Conservation (phyloP, 2,797 vertebrate genomes). For the Pseudomugil gertrudae region DNA sequence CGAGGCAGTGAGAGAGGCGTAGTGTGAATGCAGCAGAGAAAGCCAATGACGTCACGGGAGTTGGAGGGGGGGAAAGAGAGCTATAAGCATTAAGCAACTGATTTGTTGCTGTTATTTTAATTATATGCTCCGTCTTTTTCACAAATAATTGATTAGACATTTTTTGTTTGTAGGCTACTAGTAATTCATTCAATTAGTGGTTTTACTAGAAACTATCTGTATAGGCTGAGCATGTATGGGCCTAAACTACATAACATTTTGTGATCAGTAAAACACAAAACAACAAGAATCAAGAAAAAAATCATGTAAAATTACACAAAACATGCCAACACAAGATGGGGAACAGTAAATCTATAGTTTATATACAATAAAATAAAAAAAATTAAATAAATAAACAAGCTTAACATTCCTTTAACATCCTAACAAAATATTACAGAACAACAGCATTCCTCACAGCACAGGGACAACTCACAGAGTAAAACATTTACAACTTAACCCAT, state of each 20-base stretch:
- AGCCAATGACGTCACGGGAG: slow-evolving; percentile 66
- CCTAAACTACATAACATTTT: neutral
- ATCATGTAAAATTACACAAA: neutral
- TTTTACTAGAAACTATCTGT: neutral
- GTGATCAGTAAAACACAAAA: neutral
- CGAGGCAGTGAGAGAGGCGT: slow-evolving; percentile 11
- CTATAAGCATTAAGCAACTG: neutral
- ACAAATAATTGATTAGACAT: neutral
- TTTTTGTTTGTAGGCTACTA: neutral
- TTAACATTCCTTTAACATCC: too few relatives aligned
- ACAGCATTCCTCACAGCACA: too few relatives aligned
- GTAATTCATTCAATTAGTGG: too few relatives aligned
- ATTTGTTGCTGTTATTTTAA: neutral
- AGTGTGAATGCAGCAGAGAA: slow-evolving; percentile 20
- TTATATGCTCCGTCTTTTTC: neutral
- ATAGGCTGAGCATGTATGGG: too few relatives aligned
- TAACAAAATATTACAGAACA: neutral
- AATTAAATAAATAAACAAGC: too few relatives aligned
- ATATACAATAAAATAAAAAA: too few relatives aligned
- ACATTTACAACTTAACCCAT: too few relatives aligned
- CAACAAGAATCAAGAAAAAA: neutral
- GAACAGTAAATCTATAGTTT: neutral
- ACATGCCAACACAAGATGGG: neutral
- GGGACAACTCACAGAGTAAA: too few relatives aligned
- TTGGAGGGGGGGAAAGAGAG: slow-evolving; percentile 6